Conservation (phyloP, 2,888 invertebrate species). For the Neoitamus cyanurus region DNA sequence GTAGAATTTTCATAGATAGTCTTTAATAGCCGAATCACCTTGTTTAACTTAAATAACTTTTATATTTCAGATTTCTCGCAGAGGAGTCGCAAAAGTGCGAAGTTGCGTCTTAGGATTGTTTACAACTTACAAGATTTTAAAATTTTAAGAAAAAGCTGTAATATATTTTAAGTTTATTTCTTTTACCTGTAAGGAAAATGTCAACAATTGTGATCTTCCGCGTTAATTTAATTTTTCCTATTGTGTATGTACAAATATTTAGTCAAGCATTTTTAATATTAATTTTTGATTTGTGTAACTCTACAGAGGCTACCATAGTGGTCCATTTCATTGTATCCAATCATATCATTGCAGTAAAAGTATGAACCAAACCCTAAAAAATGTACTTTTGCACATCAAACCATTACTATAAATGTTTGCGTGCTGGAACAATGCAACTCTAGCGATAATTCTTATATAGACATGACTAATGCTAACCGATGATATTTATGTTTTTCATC, state of each 20-base stretch:
- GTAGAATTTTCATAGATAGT: no score
- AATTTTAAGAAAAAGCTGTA: not conserved
- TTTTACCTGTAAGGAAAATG: not conserved
- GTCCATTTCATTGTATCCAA: constrained; percentile 1
- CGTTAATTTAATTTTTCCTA: constrained; percentile 5
- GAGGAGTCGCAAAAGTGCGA: not conserved
- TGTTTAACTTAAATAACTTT: not conserved
- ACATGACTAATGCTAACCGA: not conserved
- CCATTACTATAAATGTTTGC: not conserved
- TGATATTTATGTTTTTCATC: not conserved
- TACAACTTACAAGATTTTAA: not conserved
- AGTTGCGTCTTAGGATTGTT: not conserved
- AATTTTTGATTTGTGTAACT: not conserved
- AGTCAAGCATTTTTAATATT: constrained; percentile 1
- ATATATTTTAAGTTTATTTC: constrained; percentile 1
- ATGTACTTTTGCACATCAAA: not conserved
- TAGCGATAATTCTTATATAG: not conserved
- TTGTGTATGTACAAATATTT: constrained; percentile 5
- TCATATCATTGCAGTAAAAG: not conserved
- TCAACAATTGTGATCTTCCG: constrained; percentile 5
- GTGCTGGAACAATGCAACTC: not conserved
- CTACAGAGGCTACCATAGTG: not conserved
- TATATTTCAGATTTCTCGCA: not conserved
- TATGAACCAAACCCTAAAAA: not conserved
- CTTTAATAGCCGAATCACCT: no score